Percentiles rank a stretch among this genome's conserved stretches.
Evolutionary conservation across 2,113 vertebrate species (phyloP).

Genomic region (Choloepus hoffmanni): DNA sequence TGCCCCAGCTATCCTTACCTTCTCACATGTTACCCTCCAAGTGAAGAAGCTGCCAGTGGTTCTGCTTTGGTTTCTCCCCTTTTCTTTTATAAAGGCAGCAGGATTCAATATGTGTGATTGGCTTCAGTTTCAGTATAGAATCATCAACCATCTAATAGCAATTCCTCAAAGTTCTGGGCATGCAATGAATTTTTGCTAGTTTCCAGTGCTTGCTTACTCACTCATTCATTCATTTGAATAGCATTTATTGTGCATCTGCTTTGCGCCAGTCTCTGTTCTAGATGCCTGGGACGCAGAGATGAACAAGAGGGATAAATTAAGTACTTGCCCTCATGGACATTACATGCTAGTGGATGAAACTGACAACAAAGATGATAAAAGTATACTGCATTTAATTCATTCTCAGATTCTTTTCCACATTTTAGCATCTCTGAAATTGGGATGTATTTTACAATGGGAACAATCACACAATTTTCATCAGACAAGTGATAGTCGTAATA

Average conservation of each 20-base stretch:
- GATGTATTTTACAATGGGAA: neutral
- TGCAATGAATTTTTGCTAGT: neutral
- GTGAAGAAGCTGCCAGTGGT: neutral
- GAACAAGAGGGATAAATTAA: neutral
- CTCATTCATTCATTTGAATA: neutral
- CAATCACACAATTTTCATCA: neutral
- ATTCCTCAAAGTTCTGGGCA: neutral
- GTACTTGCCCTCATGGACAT: neutral
- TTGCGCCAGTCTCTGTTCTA: neutral
- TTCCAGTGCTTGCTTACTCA: neutral
- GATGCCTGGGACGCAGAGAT: neutral
- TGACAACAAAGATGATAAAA: neutral
- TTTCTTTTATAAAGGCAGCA: neutral
- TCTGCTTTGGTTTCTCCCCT: neutral
- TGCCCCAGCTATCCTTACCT: neutral
- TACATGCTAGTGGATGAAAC: neutral
- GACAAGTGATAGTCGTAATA: neutral
- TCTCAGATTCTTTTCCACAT: neutral
- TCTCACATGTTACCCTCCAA: neutral
- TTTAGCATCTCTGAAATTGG: neutral
- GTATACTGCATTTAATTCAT: neutral
- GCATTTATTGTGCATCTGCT: constrained; percentile 13
- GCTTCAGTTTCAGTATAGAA: neutral
- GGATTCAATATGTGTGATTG: neutral
- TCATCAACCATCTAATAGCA: neutral